Evolutionary conservation across 37 sponge, comb jelly and placozoan genomes (phyloP).

Genomic region (Crambe crambe): DNA sequence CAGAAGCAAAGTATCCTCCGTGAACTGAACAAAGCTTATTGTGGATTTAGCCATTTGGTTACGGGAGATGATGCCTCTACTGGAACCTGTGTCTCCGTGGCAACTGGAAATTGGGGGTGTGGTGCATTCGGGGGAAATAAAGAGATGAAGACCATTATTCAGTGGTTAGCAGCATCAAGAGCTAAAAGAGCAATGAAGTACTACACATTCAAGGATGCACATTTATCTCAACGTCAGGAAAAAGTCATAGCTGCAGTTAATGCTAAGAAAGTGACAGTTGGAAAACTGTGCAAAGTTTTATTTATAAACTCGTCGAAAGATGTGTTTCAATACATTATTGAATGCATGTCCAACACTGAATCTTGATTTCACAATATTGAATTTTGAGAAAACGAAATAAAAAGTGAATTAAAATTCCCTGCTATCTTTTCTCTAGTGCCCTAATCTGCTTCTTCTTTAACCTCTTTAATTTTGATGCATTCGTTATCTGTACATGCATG

Average conservation of each 20-base stretch:
- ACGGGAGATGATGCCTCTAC: neutral
- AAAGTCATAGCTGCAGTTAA: too few species aligned
- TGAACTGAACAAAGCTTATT: constrained; percentile 75
- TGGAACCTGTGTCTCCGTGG: constrained; percentile 59
- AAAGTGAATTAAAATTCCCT: neutral
- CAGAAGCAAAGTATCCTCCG: constrained; percentile 19
- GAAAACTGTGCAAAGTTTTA: too few species aligned
- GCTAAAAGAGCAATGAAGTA: constrained; percentile 75
- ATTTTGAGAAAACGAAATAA: neutral
- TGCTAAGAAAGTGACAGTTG: too few species aligned
- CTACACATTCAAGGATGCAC: constrained; percentile 78
- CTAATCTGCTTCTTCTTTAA: constrained; percentile 75
- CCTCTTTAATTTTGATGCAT: constrained; percentile 71
- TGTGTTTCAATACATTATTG: neutral
- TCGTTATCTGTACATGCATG: constrained; percentile 66
- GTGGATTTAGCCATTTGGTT: constrained; percentile 68
- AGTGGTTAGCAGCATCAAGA: constrained; percentile 75
- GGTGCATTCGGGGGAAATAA: constrained; percentile 89
- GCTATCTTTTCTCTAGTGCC: constrained; percentile 72
- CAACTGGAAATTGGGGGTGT: constrained; percentile 98
- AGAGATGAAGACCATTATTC: constrained; percentile 70
- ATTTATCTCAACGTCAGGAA: too few species aligned
- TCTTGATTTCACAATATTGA: too few species aligned
- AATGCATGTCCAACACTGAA: too few species aligned
- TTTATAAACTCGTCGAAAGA: neutral